Base-by-base conservation (phyloP, 2,113 vertebrate genomes). In the Chaetodon auriga region DNA sequence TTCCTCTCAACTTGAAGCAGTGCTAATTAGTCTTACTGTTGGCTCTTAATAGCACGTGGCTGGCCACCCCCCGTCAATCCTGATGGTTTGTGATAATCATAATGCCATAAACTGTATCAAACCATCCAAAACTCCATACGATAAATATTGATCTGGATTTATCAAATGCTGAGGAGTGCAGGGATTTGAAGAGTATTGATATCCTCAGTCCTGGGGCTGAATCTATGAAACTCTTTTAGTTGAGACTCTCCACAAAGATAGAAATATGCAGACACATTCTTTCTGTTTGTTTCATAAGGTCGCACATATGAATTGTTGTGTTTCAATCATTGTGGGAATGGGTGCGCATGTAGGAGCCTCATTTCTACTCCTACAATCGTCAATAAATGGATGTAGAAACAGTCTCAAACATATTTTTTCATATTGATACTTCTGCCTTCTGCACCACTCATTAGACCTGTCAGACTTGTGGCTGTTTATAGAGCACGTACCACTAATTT, bases 11-110 rank as follows among this genome's bases (percentile, higher is more conserved):
- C 46, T 48, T 46, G n/a, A 36, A 58, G 2, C 35, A 13, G 43
- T 35, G 49, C 7, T 54, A 35, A 63, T 69, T 23, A 69, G 16
- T 43, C 35, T 80, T 41, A 69, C 38, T 54, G 35, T n/a, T 51
- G 41, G 30, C 35, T 46, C 35, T 49, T 35, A 10, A 0, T 11
- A 21, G 16, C 79, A 43, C 54, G 75, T 36, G 7, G 4, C 25
- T 45, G 46, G 46, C 63, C 23, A 19, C 15, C 13, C 36, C 14
- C 0, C 7, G 30, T 60, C 36, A 30, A 58, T 43, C 36, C 60
- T 46, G 51, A 51, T 45, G 16, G 15, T 38, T 49, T 55, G 36
- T 36, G 23, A 62, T 45, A 30, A 23, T 53, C 23, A 19, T 63
- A 23, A 60, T n/a, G 9, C 41, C 30, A 19, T 51, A 0, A 46